These are phyloP conservation scores for Pelmatolapia mariae DNA, from an alignment of 2,113 vertebrate genomes.

Conservation along the genomic window DNA sequence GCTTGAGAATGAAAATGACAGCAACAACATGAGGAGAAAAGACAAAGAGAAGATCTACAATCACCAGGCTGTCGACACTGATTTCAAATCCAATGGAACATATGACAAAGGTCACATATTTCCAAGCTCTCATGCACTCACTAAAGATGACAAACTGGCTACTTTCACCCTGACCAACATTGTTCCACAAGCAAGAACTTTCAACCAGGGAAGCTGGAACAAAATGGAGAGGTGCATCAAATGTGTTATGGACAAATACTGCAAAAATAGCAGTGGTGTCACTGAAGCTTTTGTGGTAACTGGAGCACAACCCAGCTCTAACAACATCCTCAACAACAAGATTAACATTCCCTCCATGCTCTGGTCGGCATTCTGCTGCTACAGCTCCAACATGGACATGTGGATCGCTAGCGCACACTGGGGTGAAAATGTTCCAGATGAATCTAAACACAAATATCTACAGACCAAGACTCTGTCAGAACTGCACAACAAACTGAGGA, in stretches of 20 bases:
- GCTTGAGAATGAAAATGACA: background rate
- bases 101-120: conserved; percentile 2
- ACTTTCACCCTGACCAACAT: conserved; percentile 22
- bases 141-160: background rate
- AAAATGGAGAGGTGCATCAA: background rate
- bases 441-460: background rate
- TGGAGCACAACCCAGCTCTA: background rate
- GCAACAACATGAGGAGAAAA: background rate
- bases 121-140: background rate
- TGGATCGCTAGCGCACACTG: conserved; percentile 16
- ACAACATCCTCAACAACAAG: background rate
- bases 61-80: background rate
- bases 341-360: conserved; percentile 12
- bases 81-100: background rate
- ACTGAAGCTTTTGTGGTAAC: background rate
- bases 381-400: background rate
- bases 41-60: background rate
- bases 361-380: conserved; percentile 41
- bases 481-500: background rate
- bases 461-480: background rate
- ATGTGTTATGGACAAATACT: conserved; percentile 4
- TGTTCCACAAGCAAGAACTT: background rate
- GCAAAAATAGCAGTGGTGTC: background rate
- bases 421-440: background rate
- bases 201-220: conserved; percentile 11